These are phyloP conservation scores for Osmoderma eremita DNA, from an alignment of 2,888 invertebrate genomes.

Conservation along the genomic window DNA sequence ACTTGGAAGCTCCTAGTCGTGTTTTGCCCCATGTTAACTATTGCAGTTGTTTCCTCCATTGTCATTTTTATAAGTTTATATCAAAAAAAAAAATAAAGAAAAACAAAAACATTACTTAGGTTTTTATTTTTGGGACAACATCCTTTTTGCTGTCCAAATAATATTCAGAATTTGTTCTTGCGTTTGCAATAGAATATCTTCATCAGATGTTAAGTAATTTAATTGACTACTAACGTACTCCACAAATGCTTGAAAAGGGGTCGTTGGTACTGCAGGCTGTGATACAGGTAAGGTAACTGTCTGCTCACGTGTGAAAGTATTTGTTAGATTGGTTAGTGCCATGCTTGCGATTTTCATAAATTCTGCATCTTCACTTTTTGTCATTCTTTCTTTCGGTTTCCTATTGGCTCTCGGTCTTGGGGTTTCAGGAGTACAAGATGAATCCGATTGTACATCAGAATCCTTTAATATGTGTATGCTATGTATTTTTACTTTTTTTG, in stretches of 20 bases:
- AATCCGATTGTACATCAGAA: neutral
- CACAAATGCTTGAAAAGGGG: neutral
- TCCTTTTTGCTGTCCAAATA: neutral
- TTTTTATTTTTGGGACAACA: neutral
- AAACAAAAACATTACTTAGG: neutral
- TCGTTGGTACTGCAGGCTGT: neutral
- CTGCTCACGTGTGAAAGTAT: slow-evolving; percentile 8
- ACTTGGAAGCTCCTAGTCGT: too few relatives aligned
- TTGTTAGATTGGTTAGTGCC: slow-evolving; percentile 1
- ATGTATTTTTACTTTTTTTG: slow-evolving; percentile 3
- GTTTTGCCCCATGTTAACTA: too few relatives aligned
- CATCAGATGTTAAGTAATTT: neutral
- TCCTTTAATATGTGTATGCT: neutral
- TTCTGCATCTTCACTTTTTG: too few relatives aligned
- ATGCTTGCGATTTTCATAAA: slow-evolving; percentile 2
- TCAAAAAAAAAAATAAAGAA: neutral
- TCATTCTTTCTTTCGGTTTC: too few relatives aligned
- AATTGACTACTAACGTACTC: neutral
- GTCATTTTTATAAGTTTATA: neutral
- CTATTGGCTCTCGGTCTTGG: too few relatives aligned
- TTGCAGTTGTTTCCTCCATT: too few relatives aligned
- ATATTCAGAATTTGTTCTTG: neutral
- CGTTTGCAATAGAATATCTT: neutral
- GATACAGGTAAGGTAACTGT: neutral
- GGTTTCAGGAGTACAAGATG: too few relatives aligned